Base-by-base conservation (phyloP, 2,797 vertebrate species). In the Onychomys leucogaster region DNA sequence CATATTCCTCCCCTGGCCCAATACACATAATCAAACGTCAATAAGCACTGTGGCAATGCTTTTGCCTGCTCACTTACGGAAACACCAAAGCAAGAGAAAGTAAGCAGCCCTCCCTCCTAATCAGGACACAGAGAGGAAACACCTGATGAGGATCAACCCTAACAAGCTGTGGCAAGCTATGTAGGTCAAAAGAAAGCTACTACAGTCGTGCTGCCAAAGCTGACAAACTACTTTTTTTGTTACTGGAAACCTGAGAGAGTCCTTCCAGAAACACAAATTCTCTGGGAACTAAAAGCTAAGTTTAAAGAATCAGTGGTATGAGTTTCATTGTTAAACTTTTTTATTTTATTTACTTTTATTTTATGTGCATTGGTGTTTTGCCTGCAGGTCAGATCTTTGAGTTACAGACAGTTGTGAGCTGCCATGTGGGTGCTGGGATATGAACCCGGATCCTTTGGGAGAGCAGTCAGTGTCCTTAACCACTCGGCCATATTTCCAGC, bases 231-330 rank as follows among this genome's bases (percentile, higher is more conserved):
- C 57, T 57, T 57, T 57, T 19, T 57, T 34, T 71, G 96, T 90
- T 93, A 96, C 73, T 52, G 61, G 87, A 97, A 90, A 94, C 96
- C 93, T 91, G 83, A 43, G 93, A 95, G 6, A 83, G 25, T 81
- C 73, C 75, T 95, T 92, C 29, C 6, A 32, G 16, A 97, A 61
- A 94, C 87, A 87, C 16, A 89, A 89, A 93, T 55, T 96, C 83
- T 71, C 63, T 90, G 86, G 91, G 91, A 96, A 96, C 41, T 37
- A 67, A 88, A 95, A 49, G 29, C 65, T 75, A 97, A 94, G 55
- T 57, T 90, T 83, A 87, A 57, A 90, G 43, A 63, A 91, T 46
- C 43, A 85, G 52, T 21, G 9, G 71, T 16, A 71, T 43, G 52
- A 37, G 16, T 92, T 76, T 76, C n/a, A 25, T 25, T 86, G 71